Conservation (phyloP, 1,140 invertebrate species). For the Drosophila tani region DNA sequence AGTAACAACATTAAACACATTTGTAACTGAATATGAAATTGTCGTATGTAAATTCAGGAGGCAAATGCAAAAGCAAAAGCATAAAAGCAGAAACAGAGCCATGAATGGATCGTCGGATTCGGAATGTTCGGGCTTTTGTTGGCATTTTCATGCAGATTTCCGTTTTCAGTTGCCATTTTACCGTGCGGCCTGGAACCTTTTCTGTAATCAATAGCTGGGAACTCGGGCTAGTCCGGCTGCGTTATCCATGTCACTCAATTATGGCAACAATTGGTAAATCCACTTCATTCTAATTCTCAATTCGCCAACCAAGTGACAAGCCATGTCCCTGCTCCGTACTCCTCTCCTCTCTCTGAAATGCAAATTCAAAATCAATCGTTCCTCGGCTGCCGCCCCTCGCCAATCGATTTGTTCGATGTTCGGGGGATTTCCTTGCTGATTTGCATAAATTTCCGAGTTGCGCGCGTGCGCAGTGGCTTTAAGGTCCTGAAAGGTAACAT, state of each 20-base stretch:
- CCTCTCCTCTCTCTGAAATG: slow-evolving; percentile 9
- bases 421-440: slow-evolving; percentile 52
- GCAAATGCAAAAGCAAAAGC: slow-evolving; percentile 64
- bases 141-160: slow-evolving; percentile 81
- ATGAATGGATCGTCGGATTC: slow-evolving; percentile 24
- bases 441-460: slow-evolving; percentile 71
- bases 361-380: slow-evolving; percentile 57
- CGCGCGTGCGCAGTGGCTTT: slow-evolving; percentile 65
- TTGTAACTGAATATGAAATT: slow-evolving; percentile 70
- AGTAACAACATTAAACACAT: slow-evolving; percentile 37
- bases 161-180: slow-evolving; percentile 46
- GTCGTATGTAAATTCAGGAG: slow-evolving; percentile 64
- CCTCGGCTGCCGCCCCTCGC: slow-evolving; percentile 23
- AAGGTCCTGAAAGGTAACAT: slow-evolving; percentile 21
- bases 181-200: slow-evolving; percentile 62
- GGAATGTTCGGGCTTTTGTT: slow-evolving; percentile 67
- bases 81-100: slow-evolving; percentile 44
- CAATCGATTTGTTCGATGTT: slow-evolving; percentile 64
- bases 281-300: slow-evolving; percentile 68
- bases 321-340: slow-evolving; percentile 28
- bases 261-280: slow-evolving; percentile 81
- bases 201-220: slow-evolving; percentile 75
- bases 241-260: slow-evolving; percentile 81
- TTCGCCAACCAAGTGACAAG: slow-evolving; percentile 64
- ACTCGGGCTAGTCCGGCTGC: slow-evolving; percentile 20